Conservation (phyloP, 1,140 invertebrate species). For the Hycleus phaleratus region DNA sequence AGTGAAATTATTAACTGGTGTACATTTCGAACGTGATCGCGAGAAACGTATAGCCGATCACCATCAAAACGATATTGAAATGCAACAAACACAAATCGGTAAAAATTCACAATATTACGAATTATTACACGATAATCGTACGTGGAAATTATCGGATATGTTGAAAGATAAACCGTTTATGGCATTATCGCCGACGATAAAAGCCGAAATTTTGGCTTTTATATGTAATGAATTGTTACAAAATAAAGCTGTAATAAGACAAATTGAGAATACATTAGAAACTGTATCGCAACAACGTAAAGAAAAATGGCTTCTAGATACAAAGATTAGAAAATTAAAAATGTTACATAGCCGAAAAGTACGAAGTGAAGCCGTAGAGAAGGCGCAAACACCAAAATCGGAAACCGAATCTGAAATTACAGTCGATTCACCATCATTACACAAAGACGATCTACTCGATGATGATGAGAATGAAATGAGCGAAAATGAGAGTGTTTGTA, state of each 20-base stretch:
- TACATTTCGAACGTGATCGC: conserved; percentile 66
- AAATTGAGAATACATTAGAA: conserved; percentile 70
- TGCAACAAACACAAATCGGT: conserved; percentile 50
- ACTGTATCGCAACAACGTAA: conserved; percentile 66
- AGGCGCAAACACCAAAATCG: conserved; percentile 32
- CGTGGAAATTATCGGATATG: conserved; percentile 64
- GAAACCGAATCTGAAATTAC: conserved; percentile 27
- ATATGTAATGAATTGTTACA: conserved; percentile 90
- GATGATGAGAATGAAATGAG: conserved; percentile 62
- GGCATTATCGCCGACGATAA: conserved; percentile 75
- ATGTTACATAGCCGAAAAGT: conserved; percentile 69
- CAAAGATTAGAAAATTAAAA: conserved; percentile 76
- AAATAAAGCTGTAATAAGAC: conserved; percentile 78
- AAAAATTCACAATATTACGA: conserved; percentile 74
- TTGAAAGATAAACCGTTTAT: conserved; percentile 72
- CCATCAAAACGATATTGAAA: conserved; percentile 62
- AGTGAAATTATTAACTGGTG: conserved; percentile 69
- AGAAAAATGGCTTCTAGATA: conserved; percentile 76
- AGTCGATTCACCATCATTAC: conserved; percentile 38
- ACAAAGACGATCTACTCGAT: conserved; percentile 47
- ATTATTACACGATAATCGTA: conserved; percentile 63
- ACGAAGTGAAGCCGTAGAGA: conserved; percentile 62
- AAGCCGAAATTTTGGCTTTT: conserved; percentile 80
- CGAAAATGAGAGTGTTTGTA: conserved; percentile 79
- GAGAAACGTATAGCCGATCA: conserved; percentile 71